Evolutionary conservation across 2,888 invertebrate species (phyloP).

Genomic region (Deilephila porcellus): DNA sequence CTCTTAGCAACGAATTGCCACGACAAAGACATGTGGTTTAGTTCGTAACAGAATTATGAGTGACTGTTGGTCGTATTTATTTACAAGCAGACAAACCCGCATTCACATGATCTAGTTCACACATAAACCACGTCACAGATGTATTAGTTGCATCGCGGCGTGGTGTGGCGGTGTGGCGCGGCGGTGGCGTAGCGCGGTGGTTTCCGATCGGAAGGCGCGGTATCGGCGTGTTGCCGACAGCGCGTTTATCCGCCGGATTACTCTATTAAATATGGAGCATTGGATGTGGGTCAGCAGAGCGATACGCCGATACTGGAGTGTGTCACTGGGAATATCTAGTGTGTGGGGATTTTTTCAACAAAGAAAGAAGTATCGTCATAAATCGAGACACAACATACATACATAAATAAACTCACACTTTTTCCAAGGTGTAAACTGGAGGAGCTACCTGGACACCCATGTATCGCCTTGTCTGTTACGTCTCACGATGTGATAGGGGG

Average conservation of each 20-base stretch:
- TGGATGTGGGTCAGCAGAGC: constrained; percentile 1
- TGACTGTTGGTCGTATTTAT: no score
- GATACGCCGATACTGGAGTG: background rate
- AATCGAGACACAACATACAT: no score
- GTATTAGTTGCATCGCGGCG: background rate
- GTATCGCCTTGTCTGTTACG: no score
- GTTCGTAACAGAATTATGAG: no score
- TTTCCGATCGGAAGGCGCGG: constrained; percentile 21
- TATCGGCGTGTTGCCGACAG: constrained; percentile 1
- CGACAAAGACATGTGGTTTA: no score
- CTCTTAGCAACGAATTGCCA: no score
- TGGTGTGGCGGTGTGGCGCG: background rate
- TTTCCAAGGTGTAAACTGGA: no score
- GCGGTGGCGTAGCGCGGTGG: background rate
- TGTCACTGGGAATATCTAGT: background rate
- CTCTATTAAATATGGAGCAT: constrained; percentile 17
- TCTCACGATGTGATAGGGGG: no score
- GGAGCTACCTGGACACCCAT: no score
- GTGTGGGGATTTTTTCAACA: background rate
- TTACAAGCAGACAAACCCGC: background rate
- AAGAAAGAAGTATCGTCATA: no score
- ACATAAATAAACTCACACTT: no score
- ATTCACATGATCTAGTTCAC: background rate
- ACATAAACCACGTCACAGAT: background rate
- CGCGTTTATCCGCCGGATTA: constrained; percentile 17